These are phyloP conservation scores for Ips nitidus DNA, from an alignment of 1,140 invertebrate species.

Conservation along the genomic window DNA sequence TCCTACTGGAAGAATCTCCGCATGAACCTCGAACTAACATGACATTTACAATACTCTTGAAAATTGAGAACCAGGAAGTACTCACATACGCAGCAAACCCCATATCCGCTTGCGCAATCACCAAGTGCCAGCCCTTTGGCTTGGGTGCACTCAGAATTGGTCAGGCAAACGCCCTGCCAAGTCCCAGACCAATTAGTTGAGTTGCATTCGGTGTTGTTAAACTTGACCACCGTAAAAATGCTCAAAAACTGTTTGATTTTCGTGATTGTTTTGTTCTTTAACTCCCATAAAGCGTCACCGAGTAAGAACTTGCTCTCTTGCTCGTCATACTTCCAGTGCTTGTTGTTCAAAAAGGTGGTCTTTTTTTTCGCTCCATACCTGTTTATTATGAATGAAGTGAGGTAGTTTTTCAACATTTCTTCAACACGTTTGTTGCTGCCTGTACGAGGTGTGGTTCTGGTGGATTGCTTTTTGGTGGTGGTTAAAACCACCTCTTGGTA, in stretches of 20 bases:
- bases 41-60: not conserved
- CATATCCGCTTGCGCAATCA: slow-evolving; percentile 72
- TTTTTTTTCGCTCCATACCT: slow-evolving; percentile 26
- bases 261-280: slow-evolving; percentile 44
- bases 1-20: slow-evolving; percentile 51
- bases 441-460: not conserved
- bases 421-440: slow-evolving; percentile 33
- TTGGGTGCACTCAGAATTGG: slow-evolving; percentile 63
- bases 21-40: slow-evolving; percentile 60
- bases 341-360: not conserved
- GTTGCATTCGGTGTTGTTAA: slow-evolving; percentile 65
- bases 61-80: slow-evolving; percentile 1
- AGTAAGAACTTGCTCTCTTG: slow-evolving; percentile 3
- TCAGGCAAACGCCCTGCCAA: slow-evolving; percentile 68
- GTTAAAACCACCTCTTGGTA: slow-evolving; percentile 3
- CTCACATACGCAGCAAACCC: slow-evolving; percentile 46
- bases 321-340: not conserved
- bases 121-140: slow-evolving; percentile 63
- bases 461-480: not conserved
- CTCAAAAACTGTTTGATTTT: slow-evolving; percentile 60
- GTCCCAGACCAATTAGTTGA: slow-evolving; percentile 53
- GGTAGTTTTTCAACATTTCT: slow-evolving; percentile 40
- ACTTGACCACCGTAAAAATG: slow-evolving; percentile 72
- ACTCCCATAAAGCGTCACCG: slow-evolving; percentile 23
- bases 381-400: slow-evolving; percentile 38